These are phyloP conservation scores for Dynastes maya DNA, from an alignment of 2,888 invertebrate species.

Conservation along the genomic window DNA sequence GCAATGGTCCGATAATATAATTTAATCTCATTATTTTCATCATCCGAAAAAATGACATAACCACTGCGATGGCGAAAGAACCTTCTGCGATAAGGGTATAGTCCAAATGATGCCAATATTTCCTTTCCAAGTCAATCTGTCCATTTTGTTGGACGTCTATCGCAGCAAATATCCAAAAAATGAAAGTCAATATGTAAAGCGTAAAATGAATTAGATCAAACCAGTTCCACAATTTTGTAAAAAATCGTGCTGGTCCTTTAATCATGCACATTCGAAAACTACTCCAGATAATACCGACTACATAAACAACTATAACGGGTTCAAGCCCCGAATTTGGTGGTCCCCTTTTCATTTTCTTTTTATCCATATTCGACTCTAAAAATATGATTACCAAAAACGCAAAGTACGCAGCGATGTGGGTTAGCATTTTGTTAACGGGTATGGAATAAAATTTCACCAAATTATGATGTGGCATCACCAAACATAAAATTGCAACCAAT, in stretches of 20 bases:
- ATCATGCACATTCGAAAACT: constrained; percentile 74
- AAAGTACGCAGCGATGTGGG: constrained; percentile 78
- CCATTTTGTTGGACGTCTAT: constrained; percentile 71
- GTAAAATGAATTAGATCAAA: constrained; percentile 75
- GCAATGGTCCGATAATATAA: constrained; percentile 78
- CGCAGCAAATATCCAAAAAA: constrained; percentile 76
- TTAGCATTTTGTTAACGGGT: constrained; percentile 82
- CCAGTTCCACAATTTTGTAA: constrained; percentile 77
- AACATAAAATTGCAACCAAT: constrained; percentile 68
- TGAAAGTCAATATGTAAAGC: constrained; percentile 75
- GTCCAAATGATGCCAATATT: constrained; percentile 79
- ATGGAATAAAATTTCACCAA: constrained; percentile 74
- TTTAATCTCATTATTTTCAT: constrained; percentile 78
- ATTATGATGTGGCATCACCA: constrained; percentile 69
- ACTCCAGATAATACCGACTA: constrained; percentile 74
- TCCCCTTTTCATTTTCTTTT: constrained; percentile 73
- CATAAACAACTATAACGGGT: constrained; percentile 70
- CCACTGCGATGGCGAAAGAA: constrained; percentile 77
- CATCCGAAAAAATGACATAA: constrained; percentile 78
- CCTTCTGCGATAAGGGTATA: constrained; percentile 79
- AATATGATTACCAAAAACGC: constrained; percentile 78
- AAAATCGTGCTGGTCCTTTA: constrained; percentile 74
- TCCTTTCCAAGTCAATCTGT: constrained; percentile 73
- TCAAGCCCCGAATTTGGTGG: constrained; percentile 75
- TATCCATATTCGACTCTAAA: constrained; percentile 75